phyloP scores from a whole-genome alignment of 2,888 invertebrate species.

The Trichacis sp. region DNA sequence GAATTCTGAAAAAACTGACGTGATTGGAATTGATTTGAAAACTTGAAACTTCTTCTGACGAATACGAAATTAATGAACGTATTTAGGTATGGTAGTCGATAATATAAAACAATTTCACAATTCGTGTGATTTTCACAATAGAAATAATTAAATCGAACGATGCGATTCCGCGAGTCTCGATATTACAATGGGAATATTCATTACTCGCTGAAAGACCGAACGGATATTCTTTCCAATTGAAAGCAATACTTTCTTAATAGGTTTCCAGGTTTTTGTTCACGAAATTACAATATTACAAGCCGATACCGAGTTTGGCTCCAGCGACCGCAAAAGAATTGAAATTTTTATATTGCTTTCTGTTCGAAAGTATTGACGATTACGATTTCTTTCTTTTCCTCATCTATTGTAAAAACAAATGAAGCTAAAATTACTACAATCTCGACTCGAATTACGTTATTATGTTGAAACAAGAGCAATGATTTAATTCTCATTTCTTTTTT shows the following conservation, averaged over 20 bases:
- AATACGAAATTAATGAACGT: no score
- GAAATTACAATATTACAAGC: slow-evolving; percentile 23
- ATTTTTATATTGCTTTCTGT: slow-evolving; percentile 12
- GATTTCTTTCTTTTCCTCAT: background rate
- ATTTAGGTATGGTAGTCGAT: no score
- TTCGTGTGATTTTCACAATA: background rate
- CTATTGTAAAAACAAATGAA: slow-evolving; percentile 13
- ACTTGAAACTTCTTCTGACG: no score
- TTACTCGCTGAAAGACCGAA: slow-evolving; percentile 7
- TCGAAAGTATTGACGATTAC: slow-evolving; percentile 3
- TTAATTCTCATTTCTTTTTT: background rate
- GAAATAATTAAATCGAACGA: slow-evolving; percentile 2
- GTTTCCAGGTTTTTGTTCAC: slow-evolving; percentile 1
- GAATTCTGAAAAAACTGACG: background rate
- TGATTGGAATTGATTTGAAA: background rate
- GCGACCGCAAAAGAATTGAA: slow-evolving; percentile 13
- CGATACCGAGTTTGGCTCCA: slow-evolving; percentile 9
- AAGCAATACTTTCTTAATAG: slow-evolving; percentile 12
- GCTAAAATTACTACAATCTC: background rate
- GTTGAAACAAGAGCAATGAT: background rate
- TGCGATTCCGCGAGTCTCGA: slow-evolving; percentile 3
- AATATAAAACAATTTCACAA: background rate
- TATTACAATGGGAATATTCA: background rate
- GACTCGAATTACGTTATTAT: background rate
- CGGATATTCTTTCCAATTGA: slow-evolving; percentile 11